These are phyloP conservation scores for Poecilia wingei DNA, from an alignment of 2,797 vertebrate species.

Conservation along the genomic window DNA sequence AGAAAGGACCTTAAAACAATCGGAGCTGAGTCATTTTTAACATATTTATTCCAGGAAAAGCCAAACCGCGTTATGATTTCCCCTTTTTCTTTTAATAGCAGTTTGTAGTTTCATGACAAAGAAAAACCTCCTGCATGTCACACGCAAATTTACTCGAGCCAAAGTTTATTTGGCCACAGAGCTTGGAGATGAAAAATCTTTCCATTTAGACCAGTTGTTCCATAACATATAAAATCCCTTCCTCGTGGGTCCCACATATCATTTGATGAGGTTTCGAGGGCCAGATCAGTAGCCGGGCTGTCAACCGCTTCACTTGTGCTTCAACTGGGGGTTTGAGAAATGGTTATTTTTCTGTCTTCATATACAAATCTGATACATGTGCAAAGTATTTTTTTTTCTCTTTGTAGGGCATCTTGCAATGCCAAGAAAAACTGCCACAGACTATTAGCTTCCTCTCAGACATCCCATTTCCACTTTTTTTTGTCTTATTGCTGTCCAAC, in stretches of 20 bases:
- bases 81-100: slow-evolving; percentile 14
- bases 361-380: slow-evolving; percentile 32
- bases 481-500: slow-evolving; percentile 28
- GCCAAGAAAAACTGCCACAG: slow-evolving; percentile 57
- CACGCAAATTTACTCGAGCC: slow-evolving; percentile 22
- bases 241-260: slow-evolving; percentile 18
- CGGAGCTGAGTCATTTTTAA: slow-evolving; percentile 16
- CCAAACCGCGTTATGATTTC: slow-evolving; percentile 31
- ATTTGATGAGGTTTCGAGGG: slow-evolving; percentile 65
- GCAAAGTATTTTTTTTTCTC: background rate
- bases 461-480: slow-evolving; percentile 41
- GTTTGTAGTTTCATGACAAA: slow-evolving; percentile 39
- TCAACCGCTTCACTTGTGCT: slow-evolving; percentile 48
- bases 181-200: slow-evolving; percentile 15
- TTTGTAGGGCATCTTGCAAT: slow-evolving; percentile 24
- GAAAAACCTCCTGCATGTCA: slow-evolving; percentile 25
- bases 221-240: slow-evolving; percentile 39
- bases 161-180: background rate
- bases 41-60: slow-evolving; percentile 17
- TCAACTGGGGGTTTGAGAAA: slow-evolving; percentile 26
- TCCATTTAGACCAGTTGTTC: slow-evolving; percentile 44
- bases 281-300: slow-evolving; percentile 56
- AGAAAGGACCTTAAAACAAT: background rate
- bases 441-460: slow-evolving; percentile 60
- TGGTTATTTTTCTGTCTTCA: slow-evolving; percentile 49